phyloP scores from a whole-genome alignment of 2,113 vertebrate genomes.

The Dasyornis broadbenti region DNA sequence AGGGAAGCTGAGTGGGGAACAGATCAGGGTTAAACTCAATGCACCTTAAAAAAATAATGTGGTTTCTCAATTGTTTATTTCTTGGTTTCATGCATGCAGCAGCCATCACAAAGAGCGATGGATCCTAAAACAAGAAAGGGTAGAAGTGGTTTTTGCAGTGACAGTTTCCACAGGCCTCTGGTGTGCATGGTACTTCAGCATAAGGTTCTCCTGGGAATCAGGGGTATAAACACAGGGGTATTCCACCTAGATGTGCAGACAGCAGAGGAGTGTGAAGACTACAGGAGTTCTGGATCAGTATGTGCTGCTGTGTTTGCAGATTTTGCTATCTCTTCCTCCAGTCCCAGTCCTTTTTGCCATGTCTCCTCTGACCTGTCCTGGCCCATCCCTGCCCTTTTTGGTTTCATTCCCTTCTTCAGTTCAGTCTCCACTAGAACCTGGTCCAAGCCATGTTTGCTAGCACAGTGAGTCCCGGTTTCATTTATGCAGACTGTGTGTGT shows the following conservation, averaged over 20 bases:
- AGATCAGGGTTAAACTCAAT: neutral
- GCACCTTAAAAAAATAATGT: neutral
- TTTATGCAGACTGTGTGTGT: neutral
- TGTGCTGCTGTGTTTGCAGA: neutral
- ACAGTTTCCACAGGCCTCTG: neutral
- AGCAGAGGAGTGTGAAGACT: neutral
- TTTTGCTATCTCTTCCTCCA: neutral
- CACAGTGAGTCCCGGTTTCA: accelerated
- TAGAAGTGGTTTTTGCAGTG: neutral
- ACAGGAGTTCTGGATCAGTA: neutral
- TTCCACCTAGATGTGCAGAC: neutral
- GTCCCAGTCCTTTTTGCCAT: neutral
- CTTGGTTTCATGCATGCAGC: neutral
- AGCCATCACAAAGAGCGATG: neutral
- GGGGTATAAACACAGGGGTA: neutral
- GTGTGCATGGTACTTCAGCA: neutral
- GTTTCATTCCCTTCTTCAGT: neutral
- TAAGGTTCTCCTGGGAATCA: neutral
- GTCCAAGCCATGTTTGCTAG: neutral
- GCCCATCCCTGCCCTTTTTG: neutral
- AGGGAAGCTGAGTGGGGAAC: neutral
- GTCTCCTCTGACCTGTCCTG: neutral
- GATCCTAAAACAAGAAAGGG: neutral
- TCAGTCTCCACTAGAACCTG: neutral
- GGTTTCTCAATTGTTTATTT: neutral